phyloP scores from a whole-genome alignment of 2,113 vertebrate species.

The Alethe diademata region DNA sequence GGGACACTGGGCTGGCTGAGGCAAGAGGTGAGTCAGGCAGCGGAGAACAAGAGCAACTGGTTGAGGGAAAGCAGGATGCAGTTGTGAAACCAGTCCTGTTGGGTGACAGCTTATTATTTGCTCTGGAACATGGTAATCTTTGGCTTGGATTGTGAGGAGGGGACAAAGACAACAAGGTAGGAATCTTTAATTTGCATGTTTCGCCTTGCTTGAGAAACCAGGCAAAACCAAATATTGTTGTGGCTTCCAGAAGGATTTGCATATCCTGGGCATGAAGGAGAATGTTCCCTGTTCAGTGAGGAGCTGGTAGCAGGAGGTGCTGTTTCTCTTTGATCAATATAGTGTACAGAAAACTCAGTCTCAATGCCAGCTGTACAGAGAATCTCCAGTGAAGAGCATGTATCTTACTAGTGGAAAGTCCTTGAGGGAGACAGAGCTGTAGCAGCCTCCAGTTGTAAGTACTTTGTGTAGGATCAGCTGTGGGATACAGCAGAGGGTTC shows the following conservation, averaged over 20 bases:
- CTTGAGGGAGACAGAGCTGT: background rate
- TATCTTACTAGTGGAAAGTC: background rate
- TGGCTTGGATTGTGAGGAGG: background rate
- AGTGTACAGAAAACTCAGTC: background rate
- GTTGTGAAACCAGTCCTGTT: conserved; percentile 25
- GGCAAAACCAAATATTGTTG: background rate
- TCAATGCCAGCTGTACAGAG: background rate
- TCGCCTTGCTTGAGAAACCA: background rate
- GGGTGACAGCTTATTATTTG: background rate
- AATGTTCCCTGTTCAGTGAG: background rate
- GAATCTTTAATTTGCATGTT: background rate
- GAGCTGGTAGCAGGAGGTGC: background rate
- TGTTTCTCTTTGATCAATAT: background rate
- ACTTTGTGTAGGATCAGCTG: background rate
- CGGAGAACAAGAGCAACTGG: conserved; percentile 38
- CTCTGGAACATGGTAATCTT: background rate
- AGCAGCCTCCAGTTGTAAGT: background rate
- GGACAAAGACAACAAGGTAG: background rate
- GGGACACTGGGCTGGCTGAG: background rate
- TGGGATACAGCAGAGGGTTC: background rate
- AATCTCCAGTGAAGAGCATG: background rate
- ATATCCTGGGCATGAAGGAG: background rate
- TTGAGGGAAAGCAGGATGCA: background rate
- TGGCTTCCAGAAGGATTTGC: background rate
- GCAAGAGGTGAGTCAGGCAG: conserved; percentile 15